These are phyloP conservation scores for Gymnocephalus cernua DNA, from an alignment of 2,113 vertebrate species.

Conservation along the genomic window DNA sequence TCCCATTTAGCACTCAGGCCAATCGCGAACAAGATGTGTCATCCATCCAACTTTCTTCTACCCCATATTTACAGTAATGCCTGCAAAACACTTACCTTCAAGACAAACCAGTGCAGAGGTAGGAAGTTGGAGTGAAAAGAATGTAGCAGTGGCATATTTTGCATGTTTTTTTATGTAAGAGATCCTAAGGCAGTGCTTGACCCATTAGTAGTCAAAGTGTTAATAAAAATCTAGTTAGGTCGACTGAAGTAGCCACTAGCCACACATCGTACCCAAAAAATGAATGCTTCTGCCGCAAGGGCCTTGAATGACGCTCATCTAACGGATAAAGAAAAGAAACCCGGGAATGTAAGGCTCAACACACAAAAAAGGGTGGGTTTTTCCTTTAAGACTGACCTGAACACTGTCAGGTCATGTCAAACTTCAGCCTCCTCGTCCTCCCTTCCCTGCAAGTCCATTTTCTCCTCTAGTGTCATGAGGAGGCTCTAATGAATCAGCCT, in stretches of 20 bases:
- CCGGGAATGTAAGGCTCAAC: neutral
- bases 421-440: constrained; percentile 30
- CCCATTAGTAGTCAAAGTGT: neutral
- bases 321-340: neutral
- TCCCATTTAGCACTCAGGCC: neutral
- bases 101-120: neutral
- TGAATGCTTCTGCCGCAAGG: neutral
- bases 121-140: neutral
- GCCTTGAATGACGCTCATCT: neutral
- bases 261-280: neutral
- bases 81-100: neutral
- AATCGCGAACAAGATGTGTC: neutral
- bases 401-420: constrained; percentile 55
- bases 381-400: constrained; percentile 14
- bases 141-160: neutral
- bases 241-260: neutral
- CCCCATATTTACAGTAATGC: neutral
- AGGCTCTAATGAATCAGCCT: constrained; percentile 72
- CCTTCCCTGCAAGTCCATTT: constrained; percentile 55
- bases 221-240: neutral
- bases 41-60: neutral
- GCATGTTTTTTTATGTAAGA: neutral
- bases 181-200: neutral
- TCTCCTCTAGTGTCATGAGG: constrained; percentile 67
- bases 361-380: neutral